These are phyloP conservation scores for Troglohyphantes excavatus DNA, from an alignment of 2,888 invertebrate species.

Conservation along the genomic window DNA sequence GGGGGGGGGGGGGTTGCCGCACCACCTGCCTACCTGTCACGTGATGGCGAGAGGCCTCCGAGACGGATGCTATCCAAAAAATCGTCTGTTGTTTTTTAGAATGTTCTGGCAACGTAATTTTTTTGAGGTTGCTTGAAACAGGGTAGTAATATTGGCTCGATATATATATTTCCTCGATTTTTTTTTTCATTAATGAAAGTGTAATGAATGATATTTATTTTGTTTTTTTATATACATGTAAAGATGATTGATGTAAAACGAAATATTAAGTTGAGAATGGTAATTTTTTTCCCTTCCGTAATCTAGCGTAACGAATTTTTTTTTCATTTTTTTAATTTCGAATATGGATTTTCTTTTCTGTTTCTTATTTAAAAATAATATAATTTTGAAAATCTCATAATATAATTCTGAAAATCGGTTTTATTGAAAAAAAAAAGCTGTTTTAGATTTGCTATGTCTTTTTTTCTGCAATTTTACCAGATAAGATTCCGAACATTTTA, in stretches of 20 bases:
- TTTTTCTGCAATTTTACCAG: too few species aligned
- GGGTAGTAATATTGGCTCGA: slow-evolving; percentile 39
- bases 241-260: slow-evolving; percentile 71
- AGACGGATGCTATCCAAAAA: slow-evolving; percentile 74
- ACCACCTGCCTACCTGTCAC: slow-evolving; percentile 73
- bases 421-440: too few species aligned
- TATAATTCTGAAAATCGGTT: too few species aligned
- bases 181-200: slow-evolving; percentile 65
- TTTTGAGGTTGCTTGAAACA: slow-evolving; percentile 50
- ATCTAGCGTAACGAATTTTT: slow-evolving; percentile 22
- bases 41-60: slow-evolving; percentile 63
- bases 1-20: slow-evolving; percentile 31
- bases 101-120: slow-evolving; percentile 41
- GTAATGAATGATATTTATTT: slow-evolving; percentile 78
- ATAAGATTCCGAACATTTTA: too few species aligned
- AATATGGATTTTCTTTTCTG: too few species aligned
- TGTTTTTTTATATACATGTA: slow-evolving; percentile 56
- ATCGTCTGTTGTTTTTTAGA: slow-evolving; percentile 60
- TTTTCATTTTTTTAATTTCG: too few species aligned
- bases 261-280: slow-evolving; percentile 66
- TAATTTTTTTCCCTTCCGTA: slow-evolving; percentile 16
- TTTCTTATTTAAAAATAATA: too few species aligned
- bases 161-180: slow-evolving; percentile 4
- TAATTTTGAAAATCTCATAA: too few species aligned
- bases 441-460: too few species aligned